These are phyloP conservation scores for Lasiurus cinereus DNA, from an alignment of 2,113 vertebrate genomes.

Conservation along the genomic window DNA sequence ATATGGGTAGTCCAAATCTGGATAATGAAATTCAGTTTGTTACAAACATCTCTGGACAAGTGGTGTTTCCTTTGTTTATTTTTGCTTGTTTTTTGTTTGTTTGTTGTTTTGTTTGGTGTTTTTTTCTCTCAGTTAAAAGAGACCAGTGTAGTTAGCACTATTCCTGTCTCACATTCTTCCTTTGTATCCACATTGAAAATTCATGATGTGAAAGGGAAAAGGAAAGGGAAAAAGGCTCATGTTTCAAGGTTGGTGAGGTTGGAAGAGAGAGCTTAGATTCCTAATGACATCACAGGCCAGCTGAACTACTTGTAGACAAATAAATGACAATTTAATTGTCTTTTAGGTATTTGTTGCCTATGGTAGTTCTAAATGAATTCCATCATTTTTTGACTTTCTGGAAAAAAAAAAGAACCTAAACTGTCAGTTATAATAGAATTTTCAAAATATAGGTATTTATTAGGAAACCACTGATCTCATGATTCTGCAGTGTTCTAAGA, in stretches of 20 bases:
- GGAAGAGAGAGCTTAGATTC: not conserved
- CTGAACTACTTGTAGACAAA: not conserved
- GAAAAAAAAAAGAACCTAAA: not conserved
- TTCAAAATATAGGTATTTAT: slow-evolving; percentile 40
- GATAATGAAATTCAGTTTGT: not conserved
- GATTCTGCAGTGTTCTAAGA: slow-evolving; percentile 49
- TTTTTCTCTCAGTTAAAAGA: not conserved
- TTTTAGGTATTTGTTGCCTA: not conserved
- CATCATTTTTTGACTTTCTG: not conserved
- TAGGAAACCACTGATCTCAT: slow-evolving; percentile 47
- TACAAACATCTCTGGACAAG: not conserved
- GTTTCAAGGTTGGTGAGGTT: not conserved
- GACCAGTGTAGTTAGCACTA: not conserved
- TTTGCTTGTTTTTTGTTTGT: not conserved
- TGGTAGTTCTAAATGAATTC: slow-evolving; percentile 4
- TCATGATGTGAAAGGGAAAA: not conserved
- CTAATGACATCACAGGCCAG: not conserved
- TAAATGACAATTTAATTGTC: not conserved
- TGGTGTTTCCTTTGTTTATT: not conserved
- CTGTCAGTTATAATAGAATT: slow-evolving; percentile 12
- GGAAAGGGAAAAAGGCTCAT: not conserved
- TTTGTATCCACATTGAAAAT: not conserved
- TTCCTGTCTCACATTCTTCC: not conserved
- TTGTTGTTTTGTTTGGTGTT: too few relatives aligned
- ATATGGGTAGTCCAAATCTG: not conserved